Conservation (phyloP, 2,797 vertebrate genomes). For the Sardinella longiceps region DNA sequence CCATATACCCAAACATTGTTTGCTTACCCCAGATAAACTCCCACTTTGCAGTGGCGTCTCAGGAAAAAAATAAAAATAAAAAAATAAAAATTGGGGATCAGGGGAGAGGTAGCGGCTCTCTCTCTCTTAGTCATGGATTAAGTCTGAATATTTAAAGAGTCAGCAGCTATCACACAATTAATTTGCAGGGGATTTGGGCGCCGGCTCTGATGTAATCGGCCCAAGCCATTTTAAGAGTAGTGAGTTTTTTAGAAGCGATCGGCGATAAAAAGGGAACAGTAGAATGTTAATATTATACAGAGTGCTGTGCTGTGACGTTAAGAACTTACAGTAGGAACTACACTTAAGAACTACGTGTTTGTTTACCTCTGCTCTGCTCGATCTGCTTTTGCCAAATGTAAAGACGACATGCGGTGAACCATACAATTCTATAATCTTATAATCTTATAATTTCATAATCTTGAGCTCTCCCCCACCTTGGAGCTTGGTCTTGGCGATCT, state of each 20-base stretch:
- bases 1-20: constrained; percentile 4
- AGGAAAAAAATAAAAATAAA: background rate
- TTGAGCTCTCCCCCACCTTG: constrained; percentile 79
- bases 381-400: no score
- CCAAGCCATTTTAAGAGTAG: background rate
- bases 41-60: background rate
- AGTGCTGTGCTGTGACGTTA: background rate
- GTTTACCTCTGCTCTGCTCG: background rate
- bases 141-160: background rate
- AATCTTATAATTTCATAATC: no score
- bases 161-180: constrained; percentile 16
- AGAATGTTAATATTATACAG: background rate
- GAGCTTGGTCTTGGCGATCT: constrained; percentile 89
- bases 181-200: background rate
- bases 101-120: background rate
- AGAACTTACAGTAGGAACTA: no score
- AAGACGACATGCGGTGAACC: no score
- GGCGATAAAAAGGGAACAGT: background rate
- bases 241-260: background rate
- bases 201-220: background rate
- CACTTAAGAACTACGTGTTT: background rate
- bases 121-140: background rate
- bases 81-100: background rate
- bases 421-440: no score
- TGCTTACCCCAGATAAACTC: background rate